phyloP scores from a whole-genome alignment of 2,797 vertebrate species.

The Catamblyrhynchus diadema region DNA sequence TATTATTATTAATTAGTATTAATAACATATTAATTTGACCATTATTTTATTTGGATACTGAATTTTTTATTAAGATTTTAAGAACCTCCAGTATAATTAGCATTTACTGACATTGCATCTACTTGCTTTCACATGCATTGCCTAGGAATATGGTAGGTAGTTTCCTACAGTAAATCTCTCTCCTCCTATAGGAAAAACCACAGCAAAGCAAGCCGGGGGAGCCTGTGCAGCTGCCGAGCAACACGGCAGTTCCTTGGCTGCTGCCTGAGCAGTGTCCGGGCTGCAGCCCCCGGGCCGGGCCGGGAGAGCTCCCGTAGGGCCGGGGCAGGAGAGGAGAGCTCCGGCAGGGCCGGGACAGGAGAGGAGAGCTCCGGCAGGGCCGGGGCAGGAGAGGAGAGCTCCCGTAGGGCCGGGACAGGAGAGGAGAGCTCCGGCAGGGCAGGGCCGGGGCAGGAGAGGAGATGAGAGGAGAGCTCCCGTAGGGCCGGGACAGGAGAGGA shows the following conservation, averaged over 20 bases:
- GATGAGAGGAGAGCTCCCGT: too few species aligned
- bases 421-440: too few species aligned
- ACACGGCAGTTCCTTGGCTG: neutral
- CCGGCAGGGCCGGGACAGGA: too few species aligned
- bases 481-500: too few species aligned
- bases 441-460: too few species aligned
- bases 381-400: too few species aligned
- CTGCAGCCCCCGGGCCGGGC: neutral
- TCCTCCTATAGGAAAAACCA: neutral
- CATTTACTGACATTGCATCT: neutral
- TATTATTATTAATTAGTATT: neutral
- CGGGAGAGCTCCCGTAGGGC: too few species aligned
- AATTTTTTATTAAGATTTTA: neutral
- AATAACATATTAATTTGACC: neutral
- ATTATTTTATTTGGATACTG: neutral
- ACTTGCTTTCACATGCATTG: neutral
- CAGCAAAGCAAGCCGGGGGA: neutral
- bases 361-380: too few species aligned
- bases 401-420: too few species aligned
- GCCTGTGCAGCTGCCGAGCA: neutral
- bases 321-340: too few species aligned
- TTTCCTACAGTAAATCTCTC: neutral
- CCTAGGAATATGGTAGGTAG: neutral
- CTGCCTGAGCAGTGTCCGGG: neutral
- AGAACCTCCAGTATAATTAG: neutral